Evolutionary conservation across 2,888 invertebrate species (phyloP).

Genomic region (Harpalus rubripes): DNA sequence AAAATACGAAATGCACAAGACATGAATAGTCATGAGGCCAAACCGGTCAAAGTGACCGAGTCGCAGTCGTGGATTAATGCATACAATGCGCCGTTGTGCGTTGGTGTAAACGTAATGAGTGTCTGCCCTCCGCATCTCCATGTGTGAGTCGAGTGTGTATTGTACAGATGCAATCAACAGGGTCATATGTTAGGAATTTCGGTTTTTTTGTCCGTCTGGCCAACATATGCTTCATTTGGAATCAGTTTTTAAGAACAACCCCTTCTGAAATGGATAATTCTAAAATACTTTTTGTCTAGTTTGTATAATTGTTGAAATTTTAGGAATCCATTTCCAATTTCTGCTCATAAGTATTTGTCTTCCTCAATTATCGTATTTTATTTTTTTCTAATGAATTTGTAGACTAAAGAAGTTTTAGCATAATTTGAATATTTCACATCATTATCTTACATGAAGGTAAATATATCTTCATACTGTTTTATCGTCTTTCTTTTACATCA

Average conservation of each 20-base stretch:
- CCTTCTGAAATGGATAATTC: background rate
- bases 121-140: slow-evolving; percentile 20
- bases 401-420: no score
- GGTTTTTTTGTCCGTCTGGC: slow-evolving; percentile 14
- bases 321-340: background rate
- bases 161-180: slow-evolving; percentile 28
- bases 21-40: slow-evolving; percentile 63
- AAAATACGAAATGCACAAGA: slow-evolving; percentile 58
- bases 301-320: background rate
- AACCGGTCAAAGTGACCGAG: slow-evolving; percentile 46
- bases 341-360: background rate
- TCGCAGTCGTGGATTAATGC: slow-evolving; percentile 40
- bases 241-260: background rate
- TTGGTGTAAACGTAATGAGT: slow-evolving; percentile 54
- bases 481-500: no score
- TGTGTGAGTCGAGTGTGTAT: slow-evolving; percentile 17
- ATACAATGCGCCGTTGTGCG: slow-evolving; percentile 47
- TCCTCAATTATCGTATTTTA: no score
- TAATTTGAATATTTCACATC: no score
- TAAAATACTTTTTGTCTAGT: background rate
- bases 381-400: no score
- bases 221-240: slow-evolving; percentile 22
- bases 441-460: no score
- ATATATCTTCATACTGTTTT: no score
- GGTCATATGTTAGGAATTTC: slow-evolving; percentile 53